Evolutionary conservation across 2,113 vertebrate genomes (phyloP).

Genomic region (Takifugu bimaculatus): DNA sequence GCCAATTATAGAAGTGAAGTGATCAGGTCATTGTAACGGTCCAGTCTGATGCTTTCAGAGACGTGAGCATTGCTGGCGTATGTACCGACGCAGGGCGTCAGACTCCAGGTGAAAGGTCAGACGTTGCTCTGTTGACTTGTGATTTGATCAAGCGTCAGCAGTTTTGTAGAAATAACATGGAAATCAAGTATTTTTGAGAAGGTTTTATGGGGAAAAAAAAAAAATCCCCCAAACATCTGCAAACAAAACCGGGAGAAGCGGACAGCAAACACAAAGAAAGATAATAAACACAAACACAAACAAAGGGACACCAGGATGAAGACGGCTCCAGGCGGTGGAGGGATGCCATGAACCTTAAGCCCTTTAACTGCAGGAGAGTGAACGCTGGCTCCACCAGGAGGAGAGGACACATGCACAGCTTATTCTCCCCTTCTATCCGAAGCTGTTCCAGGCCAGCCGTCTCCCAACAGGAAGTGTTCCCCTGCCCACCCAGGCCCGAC

Average conservation of each 20-base stretch:
- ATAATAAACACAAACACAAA: slow-evolving; percentile 39
- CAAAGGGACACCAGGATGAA: slow-evolving; percentile 9
- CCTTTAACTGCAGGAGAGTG: slow-evolving; percentile 38
- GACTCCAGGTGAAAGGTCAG: no score
- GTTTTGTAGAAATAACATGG: slow-evolving; percentile 83
- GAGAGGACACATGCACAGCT: slow-evolving; percentile 40
- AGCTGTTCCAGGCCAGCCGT: not conserved
- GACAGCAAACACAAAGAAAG: slow-evolving; percentile 32
- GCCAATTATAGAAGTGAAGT: no score
- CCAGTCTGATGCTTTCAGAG: no score
- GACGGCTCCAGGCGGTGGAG: not conserved
- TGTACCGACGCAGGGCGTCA: no score
- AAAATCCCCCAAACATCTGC: slow-evolving; percentile 32
- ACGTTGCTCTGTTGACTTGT: no score
- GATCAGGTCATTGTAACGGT: no score
- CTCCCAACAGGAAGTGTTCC: slow-evolving; percentile 17
- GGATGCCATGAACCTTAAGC: slow-evolving; percentile 36
- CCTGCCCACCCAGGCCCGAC: slow-evolving; percentile 24
- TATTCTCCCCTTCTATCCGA: not conserved
- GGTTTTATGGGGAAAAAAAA: slow-evolving; percentile 6
- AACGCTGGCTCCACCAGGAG: slow-evolving; percentile 40
- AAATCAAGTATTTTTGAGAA: slow-evolving; percentile 50
- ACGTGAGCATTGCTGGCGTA: no score
- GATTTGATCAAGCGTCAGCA: no score
- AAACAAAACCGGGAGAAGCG: slow-evolving; percentile 36